Conservation (phyloP, 1,140 invertebrate genomes). For the Augochlora pura region DNA sequence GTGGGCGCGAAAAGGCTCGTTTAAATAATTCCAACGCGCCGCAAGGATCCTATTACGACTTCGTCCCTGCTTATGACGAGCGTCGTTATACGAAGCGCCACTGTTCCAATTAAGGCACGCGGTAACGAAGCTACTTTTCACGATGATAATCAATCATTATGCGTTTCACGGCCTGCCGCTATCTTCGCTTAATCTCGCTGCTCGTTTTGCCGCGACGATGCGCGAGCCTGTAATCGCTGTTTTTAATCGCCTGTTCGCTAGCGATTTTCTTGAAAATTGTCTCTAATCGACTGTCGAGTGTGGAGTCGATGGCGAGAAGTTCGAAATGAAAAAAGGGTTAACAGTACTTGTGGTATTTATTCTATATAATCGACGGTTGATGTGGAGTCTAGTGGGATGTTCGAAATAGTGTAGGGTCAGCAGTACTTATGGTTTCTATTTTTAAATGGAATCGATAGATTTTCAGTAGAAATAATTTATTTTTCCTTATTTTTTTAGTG, state of each 20-base stretch:
- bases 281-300: neutral
- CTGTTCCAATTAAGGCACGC: neutral
- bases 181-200: neutral
- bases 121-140: neutral
- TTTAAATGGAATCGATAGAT: too few species aligned
- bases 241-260: neutral
- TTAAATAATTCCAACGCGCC: slow-evolving; percentile 6
- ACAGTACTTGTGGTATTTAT: too few species aligned
- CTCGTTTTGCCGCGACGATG: neutral
- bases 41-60: slow-evolving; percentile 22
- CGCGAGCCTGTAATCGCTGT: neutral
- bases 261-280: neutral
- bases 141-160: neutral
- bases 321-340: too few species aligned
- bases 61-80: neutral
- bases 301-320: too few species aligned
- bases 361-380: too few species aligned
- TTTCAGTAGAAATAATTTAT: too few species aligned
- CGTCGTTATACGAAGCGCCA: neutral
- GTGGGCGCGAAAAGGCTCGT: neutral
- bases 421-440: too few species aligned
- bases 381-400: too few species aligned
- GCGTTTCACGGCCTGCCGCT: neutral
- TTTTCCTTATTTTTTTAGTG: too few species aligned
- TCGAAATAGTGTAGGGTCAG: too few species aligned